Base-by-base conservation (phyloP, 92 coral and sea anemone genomes). In the Phenganax stokvisi region DNA sequence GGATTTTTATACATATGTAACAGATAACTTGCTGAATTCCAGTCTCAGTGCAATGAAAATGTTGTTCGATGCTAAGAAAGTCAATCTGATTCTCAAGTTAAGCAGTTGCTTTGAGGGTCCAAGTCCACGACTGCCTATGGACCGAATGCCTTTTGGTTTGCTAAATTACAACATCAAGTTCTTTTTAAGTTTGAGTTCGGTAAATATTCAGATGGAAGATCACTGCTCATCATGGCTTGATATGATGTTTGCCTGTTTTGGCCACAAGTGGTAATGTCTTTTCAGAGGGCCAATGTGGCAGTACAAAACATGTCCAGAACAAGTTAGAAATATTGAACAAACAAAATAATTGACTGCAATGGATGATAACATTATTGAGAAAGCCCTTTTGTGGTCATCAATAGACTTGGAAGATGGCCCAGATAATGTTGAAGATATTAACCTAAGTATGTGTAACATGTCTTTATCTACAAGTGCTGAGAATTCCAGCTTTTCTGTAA, bases 231-330 rank as follows among this genome's bases (percentile, higher is more conserved):
- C 66, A 16, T 88, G 91, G 91, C 53, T 80, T 8, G 84, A 72
- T 51, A 88, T 89, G 28, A 88, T 90, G 94, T 86, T 85, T 56
- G 25, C 89, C 17, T 89, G 84, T 51, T 90, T 88, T 88, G 91
- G 93, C 0, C 90, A 85, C 71, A 87, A 87, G 75, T 88, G 89
- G 89, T 11, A 83, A 13, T 77, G 82, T 68, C 85, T 88, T 13
- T 76, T 69, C 52, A 77, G 90, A 30, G 91, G 90, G 15, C 96
- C 91, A 81, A 83, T 64, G 0, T 91, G 90, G 91, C 86, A 89
- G 56, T 91, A 88, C 74, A 90, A 87, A n/a, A n/a, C 16, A 53
- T 25, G 44, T 7, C 71, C 71, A 17, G 44, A 64, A 7, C 13
- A 60, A 60, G 12, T 16, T 25, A 64, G 25, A 8, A 31, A 30